Evolutionary conservation across 2,113 vertebrate genomes (phyloP), one percentile per base, ranked within the genome.

Genomic region (Glaucidium brasilianum): DNA sequence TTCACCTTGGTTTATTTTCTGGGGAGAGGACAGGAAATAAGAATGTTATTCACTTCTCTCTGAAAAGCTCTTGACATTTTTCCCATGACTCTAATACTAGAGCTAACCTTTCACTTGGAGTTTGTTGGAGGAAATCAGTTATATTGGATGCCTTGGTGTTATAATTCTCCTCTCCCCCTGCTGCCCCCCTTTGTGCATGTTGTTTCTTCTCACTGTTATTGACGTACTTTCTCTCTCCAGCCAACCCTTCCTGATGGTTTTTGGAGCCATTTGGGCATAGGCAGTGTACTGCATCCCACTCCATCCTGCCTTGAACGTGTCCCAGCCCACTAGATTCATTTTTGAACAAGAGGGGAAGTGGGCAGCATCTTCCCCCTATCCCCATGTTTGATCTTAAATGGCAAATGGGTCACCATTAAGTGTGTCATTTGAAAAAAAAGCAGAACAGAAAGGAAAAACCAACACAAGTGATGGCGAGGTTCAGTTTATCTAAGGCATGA

Each of bases 401-500:
- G 67, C 62, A 89, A 91, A 27, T 2, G 29, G 59, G 50, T 93
- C 80, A 35, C 41, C 17, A 7, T 47, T 5, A 58, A 77, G 52
- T 11, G 34, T 60, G 49, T 52, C 6, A 4, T 84, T 56, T 63
- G 37, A 26, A 35, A 91, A 64, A 55, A 64, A 56, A 68, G 37
- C 45, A 63, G 16, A 55, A 55, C n/a, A 30, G 45, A 66, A 89
- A 82, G 45, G 43, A 30, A 67, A 76, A 18, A 30, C 20, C 60
- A 47, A 2, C 0, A 0, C 50, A 26, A 64, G 32, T 0, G 0
- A 12, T 26, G 50, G 15, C 4, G 35, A 74, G 34, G 32, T 41
- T 53, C 2, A 2, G 55, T 27, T 90, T 92, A 15, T 21, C 41
- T 11, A 56, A 91, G 76, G 58, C 45, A 29, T 1, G 0, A 49